Evolutionary conservation across 2,797 vertebrate species (phyloP).

Genomic region (Pteropus rufus): DNA sequence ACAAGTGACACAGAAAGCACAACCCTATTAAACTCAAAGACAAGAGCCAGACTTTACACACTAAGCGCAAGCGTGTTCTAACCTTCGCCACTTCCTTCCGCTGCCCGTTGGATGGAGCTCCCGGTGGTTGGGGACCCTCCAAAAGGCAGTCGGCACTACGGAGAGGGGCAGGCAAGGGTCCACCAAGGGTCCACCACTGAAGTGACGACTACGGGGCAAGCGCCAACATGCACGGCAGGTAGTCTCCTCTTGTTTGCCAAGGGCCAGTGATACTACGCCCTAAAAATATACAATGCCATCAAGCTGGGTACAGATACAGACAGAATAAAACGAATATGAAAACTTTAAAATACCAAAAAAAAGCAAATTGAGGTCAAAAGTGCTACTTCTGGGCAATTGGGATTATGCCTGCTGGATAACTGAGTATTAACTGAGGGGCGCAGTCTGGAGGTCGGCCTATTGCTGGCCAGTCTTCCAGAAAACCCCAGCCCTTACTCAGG

Average conservation of each 20-base stretch:
- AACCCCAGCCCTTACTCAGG: background rate
- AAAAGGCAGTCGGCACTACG: background rate
- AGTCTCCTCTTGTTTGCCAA: background rate
- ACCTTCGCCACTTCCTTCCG: background rate
- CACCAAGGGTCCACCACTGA: background rate
- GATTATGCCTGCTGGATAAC: background rate
- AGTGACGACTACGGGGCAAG: background rate
- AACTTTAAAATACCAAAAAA: background rate
- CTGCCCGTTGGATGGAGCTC: background rate
- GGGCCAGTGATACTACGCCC: background rate
- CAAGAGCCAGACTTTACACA: background rate
- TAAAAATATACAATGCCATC: background rate
- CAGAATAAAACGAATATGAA: background rate
- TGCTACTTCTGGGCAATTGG: background rate
- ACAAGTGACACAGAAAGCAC: background rate
- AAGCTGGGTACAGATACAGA: background rate
- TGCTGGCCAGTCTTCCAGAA: background rate
- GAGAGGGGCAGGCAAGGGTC: background rate
- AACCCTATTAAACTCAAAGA: background rate
- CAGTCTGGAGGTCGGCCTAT: background rate
- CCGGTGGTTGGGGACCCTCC: background rate
- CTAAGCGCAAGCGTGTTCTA: background rate
- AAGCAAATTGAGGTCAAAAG: constrained; percentile 11
- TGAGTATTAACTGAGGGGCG: background rate
- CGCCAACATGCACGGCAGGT: background rate